Percentiles rank a stretch among this genome's conserved stretches.
These are phyloP conservation scores for Chlorodrepanis virens DNA, from an alignment of 2,113 vertebrate genomes.

Conservation along the genomic window DNA sequence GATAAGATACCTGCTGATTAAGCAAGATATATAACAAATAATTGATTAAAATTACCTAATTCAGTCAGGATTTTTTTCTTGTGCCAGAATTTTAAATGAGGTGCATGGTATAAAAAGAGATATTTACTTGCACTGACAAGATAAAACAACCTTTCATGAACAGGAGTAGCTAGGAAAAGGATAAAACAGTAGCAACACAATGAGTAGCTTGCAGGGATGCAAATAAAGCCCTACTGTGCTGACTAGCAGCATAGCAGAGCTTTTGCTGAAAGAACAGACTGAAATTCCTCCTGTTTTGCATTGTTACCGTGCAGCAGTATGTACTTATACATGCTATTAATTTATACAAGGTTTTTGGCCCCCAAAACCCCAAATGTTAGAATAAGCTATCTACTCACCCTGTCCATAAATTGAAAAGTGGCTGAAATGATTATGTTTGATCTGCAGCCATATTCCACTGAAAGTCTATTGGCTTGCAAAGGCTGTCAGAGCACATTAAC, in stretches of 20 bases:
- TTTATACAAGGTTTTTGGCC: constrained; percentile 32
- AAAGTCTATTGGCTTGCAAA: constrained; percentile 11
- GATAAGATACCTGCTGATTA: background rate
- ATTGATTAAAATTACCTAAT: background rate
- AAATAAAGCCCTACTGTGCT: background rate
- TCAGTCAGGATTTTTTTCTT: background rate
- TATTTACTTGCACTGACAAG: background rate
- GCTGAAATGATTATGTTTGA: background rate
- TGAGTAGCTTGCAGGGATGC: background rate
- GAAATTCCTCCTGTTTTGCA: constrained; percentile 21
- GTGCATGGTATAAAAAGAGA: background rate
- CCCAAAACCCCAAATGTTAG: background rate
- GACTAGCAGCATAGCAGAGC: background rate
- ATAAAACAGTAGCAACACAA: background rate
- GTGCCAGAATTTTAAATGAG: background rate
- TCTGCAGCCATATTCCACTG: constrained; percentile 34
- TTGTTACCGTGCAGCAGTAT: background rate
- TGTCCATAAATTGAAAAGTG: constrained; percentile 4
- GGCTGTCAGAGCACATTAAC: background rate
- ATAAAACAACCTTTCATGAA: background rate
- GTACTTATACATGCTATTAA: constrained; percentile 18
- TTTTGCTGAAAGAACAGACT: background rate
- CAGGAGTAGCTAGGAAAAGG: background rate
- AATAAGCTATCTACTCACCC: background rate
- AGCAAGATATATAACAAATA: background rate